Conservation (phyloP, 2,888 invertebrate species). For the Baccha elongata region DNA sequence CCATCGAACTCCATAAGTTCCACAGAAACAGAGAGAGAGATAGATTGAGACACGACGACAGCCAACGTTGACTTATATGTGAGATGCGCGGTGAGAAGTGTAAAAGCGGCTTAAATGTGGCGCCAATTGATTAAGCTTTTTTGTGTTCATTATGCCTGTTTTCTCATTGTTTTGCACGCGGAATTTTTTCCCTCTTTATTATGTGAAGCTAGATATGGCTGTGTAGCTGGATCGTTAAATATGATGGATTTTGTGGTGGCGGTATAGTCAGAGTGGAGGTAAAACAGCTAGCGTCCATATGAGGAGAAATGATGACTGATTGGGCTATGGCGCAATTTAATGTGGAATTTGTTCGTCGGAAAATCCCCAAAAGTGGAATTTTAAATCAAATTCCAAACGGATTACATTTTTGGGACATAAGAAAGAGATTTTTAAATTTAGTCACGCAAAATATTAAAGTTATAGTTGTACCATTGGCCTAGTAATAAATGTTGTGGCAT, state of each 20-base stretch:
- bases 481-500: conserved; percentile 33
- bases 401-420: background rate
- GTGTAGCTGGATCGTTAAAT: conserved; percentile 26
- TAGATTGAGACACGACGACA: conserved; percentile 1
- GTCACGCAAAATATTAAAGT: conserved; percentile 55
- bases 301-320: conserved; percentile 38
- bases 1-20: conserved; percentile 60
- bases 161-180: conserved; percentile 61
- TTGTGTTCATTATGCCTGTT: conserved; percentile 44
- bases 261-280: conserved; percentile 21
- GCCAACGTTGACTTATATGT: conserved; percentile 15
- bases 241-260: conserved; percentile 56
- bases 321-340: conserved; percentile 10
- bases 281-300: conserved; percentile 2
- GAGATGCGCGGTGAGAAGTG: conserved; percentile 48
- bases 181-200: conserved; percentile 30
- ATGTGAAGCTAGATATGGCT: conserved; percentile 23
- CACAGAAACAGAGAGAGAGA: conserved; percentile 13
- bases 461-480: conserved; percentile 59
- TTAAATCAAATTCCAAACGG: conserved; percentile 20
- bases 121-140: conserved; percentile 68
- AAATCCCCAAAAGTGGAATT: conserved; percentile 64
- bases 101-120: conserved; percentile 61
- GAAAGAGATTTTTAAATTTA: conserved; percentile 42
- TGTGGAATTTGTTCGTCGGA: conserved; percentile 40